These are phyloP conservation scores for Halcyon senegalensis DNA, from an alignment of 2,113 vertebrate genomes.

Conservation along the genomic window DNA sequence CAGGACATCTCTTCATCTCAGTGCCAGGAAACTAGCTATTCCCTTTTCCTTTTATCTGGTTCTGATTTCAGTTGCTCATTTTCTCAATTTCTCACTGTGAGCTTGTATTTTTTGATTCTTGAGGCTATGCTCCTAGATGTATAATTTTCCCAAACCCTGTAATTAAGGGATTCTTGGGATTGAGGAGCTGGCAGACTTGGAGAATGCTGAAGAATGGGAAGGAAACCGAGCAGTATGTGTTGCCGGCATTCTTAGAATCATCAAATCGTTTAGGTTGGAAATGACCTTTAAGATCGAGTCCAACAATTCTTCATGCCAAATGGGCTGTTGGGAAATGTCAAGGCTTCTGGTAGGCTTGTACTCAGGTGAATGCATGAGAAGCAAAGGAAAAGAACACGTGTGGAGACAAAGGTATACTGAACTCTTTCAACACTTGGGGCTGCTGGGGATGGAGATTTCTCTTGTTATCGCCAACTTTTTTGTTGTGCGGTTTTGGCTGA, in stretches of 20 bases:
- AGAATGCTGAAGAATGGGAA: neutral
- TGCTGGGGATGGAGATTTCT: neutral
- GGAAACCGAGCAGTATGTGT: neutral
- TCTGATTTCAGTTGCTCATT: neutral
- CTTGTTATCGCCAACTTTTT: neutral
- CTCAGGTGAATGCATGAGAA: neutral
- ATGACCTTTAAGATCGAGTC: too few species aligned
- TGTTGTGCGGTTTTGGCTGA: neutral
- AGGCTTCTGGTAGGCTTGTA: neutral
- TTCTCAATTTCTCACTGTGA: neutral
- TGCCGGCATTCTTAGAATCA: neutral
- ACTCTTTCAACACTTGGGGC: neutral
- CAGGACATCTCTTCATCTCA: neutral
- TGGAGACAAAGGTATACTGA: neutral
- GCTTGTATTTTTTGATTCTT: neutral
- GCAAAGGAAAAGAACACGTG: neutral
- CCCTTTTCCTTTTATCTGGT: neutral
- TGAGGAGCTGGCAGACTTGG: neutral
- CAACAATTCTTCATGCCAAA: neutral
- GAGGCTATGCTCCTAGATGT: neutral
- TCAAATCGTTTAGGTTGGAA: too few species aligned
- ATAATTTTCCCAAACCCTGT: slow-evolving; percentile 10
- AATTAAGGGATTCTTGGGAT: slow-evolving; percentile 27
- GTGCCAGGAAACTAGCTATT: neutral
- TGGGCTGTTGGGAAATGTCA: neutral